phyloP scores from a whole-genome alignment of 2,888 invertebrate genomes.

The Pyrocoelia pectoralis region DNA sequence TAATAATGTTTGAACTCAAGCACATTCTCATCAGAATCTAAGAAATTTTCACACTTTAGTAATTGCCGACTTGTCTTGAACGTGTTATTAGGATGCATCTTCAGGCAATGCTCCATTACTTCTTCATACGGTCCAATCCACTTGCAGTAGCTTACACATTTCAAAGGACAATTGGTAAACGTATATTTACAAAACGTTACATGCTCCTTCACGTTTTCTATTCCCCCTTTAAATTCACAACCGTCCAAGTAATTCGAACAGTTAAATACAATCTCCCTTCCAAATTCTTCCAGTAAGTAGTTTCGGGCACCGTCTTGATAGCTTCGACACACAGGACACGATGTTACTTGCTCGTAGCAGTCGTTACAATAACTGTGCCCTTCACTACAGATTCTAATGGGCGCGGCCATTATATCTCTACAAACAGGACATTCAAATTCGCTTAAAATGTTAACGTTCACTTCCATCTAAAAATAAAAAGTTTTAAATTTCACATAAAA shows the following conservation, averaged over 20 bases:
- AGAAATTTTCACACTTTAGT: neutral
- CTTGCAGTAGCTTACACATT: neutral
- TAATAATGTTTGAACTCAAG: neutral
- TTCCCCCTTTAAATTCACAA: neutral
- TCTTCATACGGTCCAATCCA: conserved; percentile 1
- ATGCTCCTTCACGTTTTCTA: neutral
- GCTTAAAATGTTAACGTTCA: neutral
- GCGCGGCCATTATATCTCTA: conserved; percentile 3
- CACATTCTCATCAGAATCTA: neutral
- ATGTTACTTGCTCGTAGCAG: neutral
- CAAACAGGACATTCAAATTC: conserved; percentile 4
- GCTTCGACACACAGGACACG: neutral
- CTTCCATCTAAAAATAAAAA: conserved; percentile 9
- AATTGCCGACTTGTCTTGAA: neutral
- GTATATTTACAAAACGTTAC: neutral
- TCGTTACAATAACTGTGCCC: conserved; percentile 7
- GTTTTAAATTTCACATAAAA: neutral
- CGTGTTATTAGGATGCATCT: conserved; percentile 2
- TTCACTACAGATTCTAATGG: neutral
- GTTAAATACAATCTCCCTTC: neutral
- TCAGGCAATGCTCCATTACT: neutral
- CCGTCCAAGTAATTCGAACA: conserved; percentile 1
- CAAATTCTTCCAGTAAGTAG: neutral
- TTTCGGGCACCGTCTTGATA: neutral
- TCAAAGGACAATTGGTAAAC: neutral